Conservation (phyloP, 2,113 vertebrate species). For the Galeopterus variegatus region DNA sequence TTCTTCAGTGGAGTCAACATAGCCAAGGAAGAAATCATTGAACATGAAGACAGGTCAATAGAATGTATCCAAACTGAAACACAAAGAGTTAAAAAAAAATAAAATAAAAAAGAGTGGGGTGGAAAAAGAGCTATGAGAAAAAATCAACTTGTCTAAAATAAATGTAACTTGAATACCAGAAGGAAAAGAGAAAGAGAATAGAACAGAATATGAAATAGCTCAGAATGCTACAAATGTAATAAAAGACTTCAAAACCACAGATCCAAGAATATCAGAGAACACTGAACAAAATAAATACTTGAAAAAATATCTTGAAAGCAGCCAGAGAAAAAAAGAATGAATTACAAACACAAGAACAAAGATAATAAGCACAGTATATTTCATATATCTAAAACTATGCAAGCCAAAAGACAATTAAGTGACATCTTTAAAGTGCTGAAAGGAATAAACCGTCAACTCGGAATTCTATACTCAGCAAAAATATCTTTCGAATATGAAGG, state of each 20-base stretch:
- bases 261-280: neutral
- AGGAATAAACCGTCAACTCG: neutral
- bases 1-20: neutral
- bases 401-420: neutral
- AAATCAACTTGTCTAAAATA: neutral
- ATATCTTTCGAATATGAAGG: neutral
- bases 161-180: neutral
- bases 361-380: neutral
- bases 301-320: neutral
- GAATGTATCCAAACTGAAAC: neutral
- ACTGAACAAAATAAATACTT: neutral
- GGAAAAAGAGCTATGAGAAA: neutral
- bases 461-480: neutral
- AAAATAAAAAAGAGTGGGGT: neutral
- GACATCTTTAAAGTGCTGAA: neutral
- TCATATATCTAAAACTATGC: conserved; percentile 10
- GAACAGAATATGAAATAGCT: neutral
- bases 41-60: neutral
- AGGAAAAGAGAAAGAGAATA: neutral
- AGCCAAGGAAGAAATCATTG: neutral
- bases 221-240: neutral
- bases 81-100: neutral
- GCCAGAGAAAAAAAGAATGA: neutral
- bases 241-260: neutral
- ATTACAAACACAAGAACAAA: neutral